phyloP scores from a whole-genome alignment of 2,888 invertebrate genomes.

The Apodemia hepburni region DNA sequence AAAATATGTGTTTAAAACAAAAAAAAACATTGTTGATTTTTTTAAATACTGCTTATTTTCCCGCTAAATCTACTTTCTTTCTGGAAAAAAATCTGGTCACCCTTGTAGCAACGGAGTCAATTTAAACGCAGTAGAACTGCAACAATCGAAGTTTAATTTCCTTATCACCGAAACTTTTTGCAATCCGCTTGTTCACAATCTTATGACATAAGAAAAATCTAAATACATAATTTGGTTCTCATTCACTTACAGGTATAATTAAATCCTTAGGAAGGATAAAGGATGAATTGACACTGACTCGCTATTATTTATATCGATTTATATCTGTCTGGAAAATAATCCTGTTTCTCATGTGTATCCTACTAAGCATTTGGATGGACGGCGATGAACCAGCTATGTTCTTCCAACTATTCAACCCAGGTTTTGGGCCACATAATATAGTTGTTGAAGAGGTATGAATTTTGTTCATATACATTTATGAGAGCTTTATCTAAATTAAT shows the following conservation, averaged over 20 bases:
- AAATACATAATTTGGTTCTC: neutral
- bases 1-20: no score
- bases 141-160: no score
- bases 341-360: constrained; percentile 86
- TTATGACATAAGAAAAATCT: no score
- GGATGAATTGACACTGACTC: constrained; percentile 87
- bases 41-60: no score
- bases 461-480: neutral
- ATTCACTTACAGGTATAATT: constrained; percentile 80
- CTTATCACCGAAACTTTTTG: no score
- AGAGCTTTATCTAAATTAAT: no score
- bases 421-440: constrained; percentile 89
- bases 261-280: constrained; percentile 88
- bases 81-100: no score
- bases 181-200: no score
- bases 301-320: constrained; percentile 95
- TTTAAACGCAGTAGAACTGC: no score
- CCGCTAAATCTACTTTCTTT: no score
- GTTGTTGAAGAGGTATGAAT: constrained; percentile 84
- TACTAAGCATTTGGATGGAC: constrained; percentile 86
- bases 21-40: no score
- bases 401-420: constrained; percentile 86
- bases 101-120: no score
- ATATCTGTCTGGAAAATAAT: constrained; percentile 95
- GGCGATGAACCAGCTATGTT: constrained; percentile 89